These are phyloP conservation scores for Fulmarus glacialis DNA, from an alignment of 2,113 vertebrate species.

Conservation along the genomic window DNA sequence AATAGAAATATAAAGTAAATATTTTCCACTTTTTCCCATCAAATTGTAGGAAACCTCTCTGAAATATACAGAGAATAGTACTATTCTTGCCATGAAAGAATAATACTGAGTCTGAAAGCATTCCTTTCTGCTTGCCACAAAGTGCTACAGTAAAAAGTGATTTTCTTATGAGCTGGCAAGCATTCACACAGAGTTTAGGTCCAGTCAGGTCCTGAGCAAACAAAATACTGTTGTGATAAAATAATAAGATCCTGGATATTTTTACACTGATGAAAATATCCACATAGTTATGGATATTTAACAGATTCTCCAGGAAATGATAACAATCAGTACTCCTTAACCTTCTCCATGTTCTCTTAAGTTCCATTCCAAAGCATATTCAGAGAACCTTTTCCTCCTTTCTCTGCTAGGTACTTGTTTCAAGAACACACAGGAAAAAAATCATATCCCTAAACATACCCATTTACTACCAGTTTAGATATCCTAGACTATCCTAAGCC, in stretches of 20 bases:
- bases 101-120: not conserved
- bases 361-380: not conserved
- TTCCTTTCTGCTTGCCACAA: not conserved
- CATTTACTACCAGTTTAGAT: not conserved
- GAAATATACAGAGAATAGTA: not conserved
- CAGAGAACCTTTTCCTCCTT: not conserved
- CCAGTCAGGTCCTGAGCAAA: not conserved
- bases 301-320: not conserved
- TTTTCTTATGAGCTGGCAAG: not conserved
- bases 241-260: not conserved
- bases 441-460: not conserved
- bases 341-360: not conserved
- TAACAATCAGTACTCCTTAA: not conserved
- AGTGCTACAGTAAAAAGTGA: not conserved
- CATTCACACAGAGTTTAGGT: not conserved
- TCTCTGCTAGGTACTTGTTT: not conserved
- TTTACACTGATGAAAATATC: not conserved
- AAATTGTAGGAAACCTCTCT: not conserved
- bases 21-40: not conserved
- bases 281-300: not conserved
- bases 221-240: not conserved
- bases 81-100: not conserved
- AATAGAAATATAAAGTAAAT: not conserved
- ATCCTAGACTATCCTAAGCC: not conserved
- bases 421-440: not conserved